A percentile compares a stretch with the other conserved stretches of the same genome.
Conservation (phyloP, 1,140 invertebrate species). For the Matsumurasca onukii region DNA sequence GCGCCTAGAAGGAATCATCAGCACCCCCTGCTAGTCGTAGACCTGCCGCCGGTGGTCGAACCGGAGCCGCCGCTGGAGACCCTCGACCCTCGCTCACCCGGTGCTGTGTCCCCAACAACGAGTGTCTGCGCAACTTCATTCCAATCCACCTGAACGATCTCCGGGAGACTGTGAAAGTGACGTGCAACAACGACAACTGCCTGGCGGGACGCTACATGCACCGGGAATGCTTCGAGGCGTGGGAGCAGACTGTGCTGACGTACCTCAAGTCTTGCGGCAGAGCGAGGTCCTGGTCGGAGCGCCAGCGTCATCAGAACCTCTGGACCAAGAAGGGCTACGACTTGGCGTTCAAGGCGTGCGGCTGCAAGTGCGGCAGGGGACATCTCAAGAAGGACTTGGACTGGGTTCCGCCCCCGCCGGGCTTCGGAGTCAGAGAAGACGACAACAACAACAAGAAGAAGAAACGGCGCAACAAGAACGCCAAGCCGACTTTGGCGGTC, state of each 20-base stretch:
- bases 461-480: slow-evolving; percentile 66
- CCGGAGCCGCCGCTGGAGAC: slow-evolving; percentile 20
- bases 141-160: slow-evolving; percentile 71
- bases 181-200: slow-evolving; percentile 94
- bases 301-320: slow-evolving; percentile 89
- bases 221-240: slow-evolving; percentile 90
- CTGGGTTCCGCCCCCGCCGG: slow-evolving; percentile 72
- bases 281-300: slow-evolving; percentile 90
- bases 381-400: slow-evolving; percentile 94
- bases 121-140: slow-evolving; percentile 58
- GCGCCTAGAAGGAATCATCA: slow-evolving; percentile 32
- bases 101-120: slow-evolving; percentile 79
- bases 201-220: slow-evolving; percentile 89
- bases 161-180: slow-evolving; percentile 80
- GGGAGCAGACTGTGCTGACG: slow-evolving; percentile 85
- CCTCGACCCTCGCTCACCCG: slow-evolving; percentile 53
- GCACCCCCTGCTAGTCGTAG: slow-evolving; percentile 23
- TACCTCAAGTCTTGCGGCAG: slow-evolving; percentile 87
- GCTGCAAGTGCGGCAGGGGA: slow-evolving; percentile 83
- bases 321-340: slow-evolving; percentile 99
- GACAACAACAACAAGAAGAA: slow-evolving; percentile 65
- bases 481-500: slow-evolving; percentile 57
- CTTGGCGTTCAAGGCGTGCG: slow-evolving; percentile 86
- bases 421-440: slow-evolving; percentile 46
- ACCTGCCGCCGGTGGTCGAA: slow-evolving; percentile 2